Evolutionary conservation across 2,797 vertebrate species (phyloP), one percentile per base, ranked within the genome.

Genomic region (Falco columbarius): DNA sequence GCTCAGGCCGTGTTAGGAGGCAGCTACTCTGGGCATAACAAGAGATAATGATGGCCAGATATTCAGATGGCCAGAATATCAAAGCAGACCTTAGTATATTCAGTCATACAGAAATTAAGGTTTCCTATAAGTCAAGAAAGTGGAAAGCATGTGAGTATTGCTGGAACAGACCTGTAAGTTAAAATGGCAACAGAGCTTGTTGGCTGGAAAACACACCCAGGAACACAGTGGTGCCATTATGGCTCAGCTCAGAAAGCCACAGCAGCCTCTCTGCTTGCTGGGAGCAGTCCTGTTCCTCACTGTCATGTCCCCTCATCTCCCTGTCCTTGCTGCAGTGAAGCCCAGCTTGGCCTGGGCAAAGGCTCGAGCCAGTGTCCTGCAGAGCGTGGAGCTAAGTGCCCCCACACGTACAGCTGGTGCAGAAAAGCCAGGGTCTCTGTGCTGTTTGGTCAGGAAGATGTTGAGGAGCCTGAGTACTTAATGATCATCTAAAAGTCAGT

Each of bases 211-310:
- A 82, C 49, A 1, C 46, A 42, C 9, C 20, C 47, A n/a, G 66
- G 29, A 88, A 34, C 3, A 2, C 72, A 81, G 10, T 2, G 30
- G 16, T 62, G 40, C 8, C 0, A 0, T 52, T 24, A 38, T 38
- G 36, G 12, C 40, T 81, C 27, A 67, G n/a, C 34, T 77, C n/a
- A 56, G 66, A 72, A 83, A 44, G 12, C 6, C 1, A 0, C 20
- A 7, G n/a, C 36, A 56, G 14, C 34, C 7, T 2, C 51, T 79
- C 30, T 8, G 6, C 61, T 61, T 38, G 9, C 42, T 86, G n/a
- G 34, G 29, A 85, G 16, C 7, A 5, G 27, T 55, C 20, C 30
- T 34, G 6, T 14, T 92, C 52, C 58, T 68, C n/a, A 6, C 7
- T 26, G 20, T 54, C 11, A 14, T 19, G 65, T 86, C 17, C 11